Conservation (phyloP, 2,797 vertebrate genomes). For the Lacerta agilis region DNA sequence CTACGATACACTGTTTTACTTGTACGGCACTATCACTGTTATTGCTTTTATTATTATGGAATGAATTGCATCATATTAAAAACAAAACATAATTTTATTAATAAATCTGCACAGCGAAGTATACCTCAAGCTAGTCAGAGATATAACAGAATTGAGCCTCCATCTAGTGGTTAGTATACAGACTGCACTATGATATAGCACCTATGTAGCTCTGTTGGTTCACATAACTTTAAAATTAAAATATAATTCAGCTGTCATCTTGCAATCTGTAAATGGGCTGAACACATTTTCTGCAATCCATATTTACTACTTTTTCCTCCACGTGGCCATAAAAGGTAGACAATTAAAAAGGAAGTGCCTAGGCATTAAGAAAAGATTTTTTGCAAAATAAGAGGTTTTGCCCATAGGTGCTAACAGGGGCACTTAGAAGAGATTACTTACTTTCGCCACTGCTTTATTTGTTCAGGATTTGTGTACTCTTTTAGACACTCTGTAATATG, state of each 20-base stretch:
- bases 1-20: neutral
- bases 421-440: slow-evolving; percentile 72
- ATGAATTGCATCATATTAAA: neutral
- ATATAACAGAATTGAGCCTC: neutral
- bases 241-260: neutral
- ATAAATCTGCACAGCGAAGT: neutral
- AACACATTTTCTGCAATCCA: neutral
- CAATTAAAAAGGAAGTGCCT: neutral
- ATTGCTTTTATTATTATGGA: neutral
- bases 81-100: neutral
- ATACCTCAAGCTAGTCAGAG: neutral
- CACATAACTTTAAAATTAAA: neutral
- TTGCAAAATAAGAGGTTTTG: neutral
- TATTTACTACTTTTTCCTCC: neutral
- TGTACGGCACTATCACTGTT: neutral
- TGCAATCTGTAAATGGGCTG: neutral
- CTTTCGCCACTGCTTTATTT: slow-evolving; percentile 98
- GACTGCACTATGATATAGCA: neutral
- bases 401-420: neutral
- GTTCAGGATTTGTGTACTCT: slow-evolving; percentile 95
- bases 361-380: neutral
- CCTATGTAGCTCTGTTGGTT: neutral
- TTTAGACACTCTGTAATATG: slow-evolving; percentile 98
- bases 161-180: slow-evolving; percentile 26
- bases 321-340: neutral